A percentile compares a stretch with the other conserved stretches of the same genome.
Evolutionary conservation across 37 sponge, comb jelly and placozoan genomes (phyloP).

Genomic region (Spongilla lacustris): DNA sequence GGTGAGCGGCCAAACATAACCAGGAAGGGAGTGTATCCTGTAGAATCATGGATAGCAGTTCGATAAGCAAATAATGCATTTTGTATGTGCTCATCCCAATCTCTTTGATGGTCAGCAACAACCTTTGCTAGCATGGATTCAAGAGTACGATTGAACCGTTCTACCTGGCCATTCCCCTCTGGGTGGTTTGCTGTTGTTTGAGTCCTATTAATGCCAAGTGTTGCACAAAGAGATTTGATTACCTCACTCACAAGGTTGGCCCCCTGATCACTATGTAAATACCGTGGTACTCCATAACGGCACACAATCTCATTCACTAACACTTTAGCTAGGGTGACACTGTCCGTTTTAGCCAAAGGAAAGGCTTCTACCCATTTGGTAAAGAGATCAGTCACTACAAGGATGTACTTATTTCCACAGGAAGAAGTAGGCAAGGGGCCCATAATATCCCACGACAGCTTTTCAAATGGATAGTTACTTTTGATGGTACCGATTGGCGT

Average conservation of each 20-base stretch:
- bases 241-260: constrained; percentile 7
- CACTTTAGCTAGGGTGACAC: constrained; percentile 8
- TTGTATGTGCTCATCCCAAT: constrained; percentile 47
- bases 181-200: constrained; percentile 40
- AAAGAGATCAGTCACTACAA: constrained; percentile 33
- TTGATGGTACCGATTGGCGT: constrained; percentile 29
- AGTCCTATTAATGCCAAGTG: constrained; percentile 9
- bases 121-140: constrained; percentile 52
- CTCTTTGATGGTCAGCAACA: constrained; percentile 36
- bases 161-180: constrained; percentile 56
- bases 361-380: constrained; percentile 49
- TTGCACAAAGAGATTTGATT: background rate
- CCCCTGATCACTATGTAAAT: constrained; percentile 38
- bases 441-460: constrained; percentile 32
- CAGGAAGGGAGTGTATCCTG: constrained; percentile 30
- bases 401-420: constrained; percentile 18
- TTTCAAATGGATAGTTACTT: constrained; percentile 14
- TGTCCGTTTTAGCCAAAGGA: background rate
- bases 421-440: constrained; percentile 25
- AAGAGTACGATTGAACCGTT: constrained; percentile 45
- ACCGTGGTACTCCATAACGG: constrained; percentile 31
- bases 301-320: constrained; percentile 35
- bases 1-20: constrained; percentile 33
- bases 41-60: constrained; percentile 42
- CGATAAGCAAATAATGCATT: constrained; percentile 31